Evolutionary conservation across 2,888 invertebrate genomes (phyloP), one percentile per base, ranked within the genome.

Genomic region (Calliscelio sp.): DNA sequence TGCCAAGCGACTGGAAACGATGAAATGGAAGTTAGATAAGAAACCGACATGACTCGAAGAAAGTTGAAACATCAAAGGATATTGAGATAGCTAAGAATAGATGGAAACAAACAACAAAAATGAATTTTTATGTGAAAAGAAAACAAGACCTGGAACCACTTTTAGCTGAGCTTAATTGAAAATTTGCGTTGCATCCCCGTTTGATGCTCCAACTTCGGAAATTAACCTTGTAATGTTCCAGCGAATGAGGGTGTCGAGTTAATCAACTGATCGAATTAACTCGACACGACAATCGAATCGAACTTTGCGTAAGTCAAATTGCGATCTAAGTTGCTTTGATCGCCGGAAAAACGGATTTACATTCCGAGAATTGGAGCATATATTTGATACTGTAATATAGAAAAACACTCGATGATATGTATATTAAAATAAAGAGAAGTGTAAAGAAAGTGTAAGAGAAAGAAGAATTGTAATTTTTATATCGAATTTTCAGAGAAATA

Each of bases 11-110:
- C 63, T 71, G 41, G 55, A 77, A 82, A 77, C 71, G 73, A 73
- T 78, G 66, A 78, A 82, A 78, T 78, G 78, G 53, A 82, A 78
- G 73, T 66, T 25, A 51, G 71, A 82, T 82, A 78, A 82, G 77
- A 73, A 66, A 66, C 51, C 57, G 20, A 73, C 44, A 59, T 66
- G 73, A 73, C 59, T 77, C 49, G 51, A 18, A 44, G 57, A 53
- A 66, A 66, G 59, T 66, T 66, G 35, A 61, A 73, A 71, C 66
- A 61, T 78, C 81, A 82, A 82, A 82, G 73, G 61, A 65, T 81
- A 71, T 63, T 71, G 57, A 65, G 53, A 71, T 55, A 4, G 65
- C 46, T 24, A 61, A 75, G 74, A 63, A 81, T 24, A 49, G 22
- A 20, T 24, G 46, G 32, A 53, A 44, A 38, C 63, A 44, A 70